These are phyloP conservation scores for Muraenolepis orangiensis DNA, from an alignment of 2,797 vertebrate genomes.

Conservation along the genomic window DNA sequence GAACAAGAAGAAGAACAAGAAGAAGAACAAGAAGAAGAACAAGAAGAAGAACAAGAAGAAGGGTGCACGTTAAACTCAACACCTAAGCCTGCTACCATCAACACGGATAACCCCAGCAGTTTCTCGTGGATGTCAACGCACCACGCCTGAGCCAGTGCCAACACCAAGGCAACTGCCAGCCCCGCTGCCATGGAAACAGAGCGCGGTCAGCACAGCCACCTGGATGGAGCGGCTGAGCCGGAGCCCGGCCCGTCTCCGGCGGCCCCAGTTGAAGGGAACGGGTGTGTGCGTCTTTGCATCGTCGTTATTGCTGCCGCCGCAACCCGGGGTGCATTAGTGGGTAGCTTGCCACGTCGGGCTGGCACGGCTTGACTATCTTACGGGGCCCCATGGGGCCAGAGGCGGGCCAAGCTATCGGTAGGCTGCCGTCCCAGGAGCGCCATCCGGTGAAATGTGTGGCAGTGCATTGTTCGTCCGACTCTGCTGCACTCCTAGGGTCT, in stretches of 20 bases:
- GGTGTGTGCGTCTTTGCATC: slow-evolving; percentile 1
- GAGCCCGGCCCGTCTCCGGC: no score
- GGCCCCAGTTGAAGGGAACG: slow-evolving; percentile 18
- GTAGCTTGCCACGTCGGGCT: slow-evolving; percentile 13
- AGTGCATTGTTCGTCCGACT: slow-evolving; percentile 10
- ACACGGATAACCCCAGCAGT: slow-evolving; percentile 74
- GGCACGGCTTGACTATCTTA: slow-evolving; percentile 51
- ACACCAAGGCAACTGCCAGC: slow-evolving; percentile 52
- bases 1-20: no score
- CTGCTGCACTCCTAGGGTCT: neutral
- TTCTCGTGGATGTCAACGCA: slow-evolving; percentile 70
- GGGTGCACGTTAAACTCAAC: no score
- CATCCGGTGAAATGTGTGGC: slow-evolving; percentile 25
- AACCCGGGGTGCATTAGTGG: slow-evolving; percentile 2
- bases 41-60: no score
- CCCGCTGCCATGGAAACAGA: slow-evolving; percentile 63
- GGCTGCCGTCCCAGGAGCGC: slow-evolving; percentile 38
- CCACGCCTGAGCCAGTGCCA: slow-evolving; percentile 61
- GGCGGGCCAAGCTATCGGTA: no score
- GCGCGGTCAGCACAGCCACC: slow-evolving; percentile 52
- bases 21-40: no score
- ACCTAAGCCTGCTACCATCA: slow-evolving; percentile 70
- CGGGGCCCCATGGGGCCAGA: slow-evolving; percentile 60
- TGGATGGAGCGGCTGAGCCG: slow-evolving; percentile 35
- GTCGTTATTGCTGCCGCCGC: slow-evolving; percentile 13